Evolutionary conservation across 2,797 vertebrate genomes (phyloP).

Genomic region (Betta splendens): DNA sequence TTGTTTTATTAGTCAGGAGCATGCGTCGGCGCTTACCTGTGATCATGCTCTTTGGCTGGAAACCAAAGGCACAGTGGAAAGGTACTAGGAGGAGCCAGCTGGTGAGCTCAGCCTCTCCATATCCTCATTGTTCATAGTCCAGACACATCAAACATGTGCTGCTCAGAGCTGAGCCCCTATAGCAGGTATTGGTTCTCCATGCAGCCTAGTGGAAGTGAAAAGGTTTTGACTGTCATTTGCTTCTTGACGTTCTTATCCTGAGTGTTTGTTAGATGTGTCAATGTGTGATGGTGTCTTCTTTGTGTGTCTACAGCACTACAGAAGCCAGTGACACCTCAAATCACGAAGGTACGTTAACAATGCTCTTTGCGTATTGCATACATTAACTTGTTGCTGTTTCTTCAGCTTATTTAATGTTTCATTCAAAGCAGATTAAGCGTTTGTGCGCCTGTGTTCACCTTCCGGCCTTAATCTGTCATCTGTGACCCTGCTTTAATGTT

Average conservation of each 20-base stretch:
- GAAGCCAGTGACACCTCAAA: constrained; percentile 60
- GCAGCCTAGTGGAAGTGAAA: no score
- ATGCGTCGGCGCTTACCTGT: constrained; percentile 1
- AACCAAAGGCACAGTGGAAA: no score
- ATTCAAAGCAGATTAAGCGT: no score
- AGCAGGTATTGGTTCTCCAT: no score
- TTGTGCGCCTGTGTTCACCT: no score
- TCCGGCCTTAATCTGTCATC: no score
- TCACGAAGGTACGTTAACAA: constrained; percentile 71
- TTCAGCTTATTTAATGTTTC: neutral
- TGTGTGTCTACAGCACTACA: constrained; percentile 59
- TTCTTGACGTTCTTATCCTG: constrained; percentile 3
- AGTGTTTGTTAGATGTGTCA: neutral
- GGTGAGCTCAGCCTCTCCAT: no score
- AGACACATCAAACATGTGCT: no score
- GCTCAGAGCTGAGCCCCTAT: no score
- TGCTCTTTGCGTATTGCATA: neutral
- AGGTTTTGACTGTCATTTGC: no score
- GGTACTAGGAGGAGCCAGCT: no score
- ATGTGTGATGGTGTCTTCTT: neutral
- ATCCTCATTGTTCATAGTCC: no score
- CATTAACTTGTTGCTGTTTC: neutral
- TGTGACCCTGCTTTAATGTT: neutral
- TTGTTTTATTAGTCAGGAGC: constrained; percentile 17
- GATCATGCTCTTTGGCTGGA: constrained; percentile 6